phyloP scores from a whole-genome alignment of 2,888 invertebrate genomes.

The Hylaea fasciaria region DNA sequence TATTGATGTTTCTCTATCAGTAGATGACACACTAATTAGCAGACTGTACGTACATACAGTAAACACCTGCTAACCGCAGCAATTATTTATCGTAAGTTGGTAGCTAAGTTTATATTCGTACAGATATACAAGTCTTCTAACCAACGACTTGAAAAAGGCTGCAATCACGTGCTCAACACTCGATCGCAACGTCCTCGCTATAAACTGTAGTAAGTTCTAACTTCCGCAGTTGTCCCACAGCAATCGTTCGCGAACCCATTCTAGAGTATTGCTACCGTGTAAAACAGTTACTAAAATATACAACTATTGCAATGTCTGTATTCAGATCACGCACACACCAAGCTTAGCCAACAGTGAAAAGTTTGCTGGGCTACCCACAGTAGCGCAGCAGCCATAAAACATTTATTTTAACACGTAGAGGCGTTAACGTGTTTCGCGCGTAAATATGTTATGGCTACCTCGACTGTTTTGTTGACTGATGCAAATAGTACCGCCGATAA shows the following conservation, averaged over 20 bases:
- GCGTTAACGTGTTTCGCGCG: no score
- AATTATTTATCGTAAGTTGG: background rate
- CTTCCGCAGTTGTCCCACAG: conserved; percentile 59
- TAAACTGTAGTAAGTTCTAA: conserved; percentile 59
- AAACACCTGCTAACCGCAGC: background rate
- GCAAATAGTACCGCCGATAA: no score
- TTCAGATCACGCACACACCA: conserved; percentile 15
- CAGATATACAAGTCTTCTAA: conserved; percentile 6
- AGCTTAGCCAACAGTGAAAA: background rate
- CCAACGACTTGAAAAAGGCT: conserved; percentile 10
- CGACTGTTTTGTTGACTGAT: no score
- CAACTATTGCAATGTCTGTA: background rate
- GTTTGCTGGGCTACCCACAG: no score
- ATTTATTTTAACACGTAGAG: background rate
- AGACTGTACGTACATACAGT: background rate
- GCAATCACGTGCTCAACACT: conserved; percentile 29
- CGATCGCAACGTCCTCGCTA: conserved; percentile 52
- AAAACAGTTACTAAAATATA: conserved; percentile 18
- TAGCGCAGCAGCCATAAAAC: no score
- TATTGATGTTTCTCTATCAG: no score
- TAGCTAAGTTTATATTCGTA: background rate
- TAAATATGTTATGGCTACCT: no score
- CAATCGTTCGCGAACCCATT: conserved; percentile 54
- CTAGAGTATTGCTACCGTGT: conserved; percentile 50
- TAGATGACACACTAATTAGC: no score